phyloP scores from a whole-genome alignment of 2,113 vertebrate species.

The Misgurnus mizolepis region DNA sequence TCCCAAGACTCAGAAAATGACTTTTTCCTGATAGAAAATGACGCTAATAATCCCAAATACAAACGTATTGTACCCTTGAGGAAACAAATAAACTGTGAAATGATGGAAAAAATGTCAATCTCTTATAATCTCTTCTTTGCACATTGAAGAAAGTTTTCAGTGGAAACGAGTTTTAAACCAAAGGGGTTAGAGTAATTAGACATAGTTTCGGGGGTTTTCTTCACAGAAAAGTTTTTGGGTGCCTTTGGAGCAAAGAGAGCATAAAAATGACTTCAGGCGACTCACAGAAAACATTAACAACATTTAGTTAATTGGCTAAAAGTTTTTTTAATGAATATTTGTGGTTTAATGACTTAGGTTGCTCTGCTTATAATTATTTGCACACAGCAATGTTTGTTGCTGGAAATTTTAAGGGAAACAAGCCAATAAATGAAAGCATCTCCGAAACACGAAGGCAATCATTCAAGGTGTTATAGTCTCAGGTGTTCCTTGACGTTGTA shows the following conservation, averaged over 20 bases:
- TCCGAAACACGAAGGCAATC: too few species aligned
- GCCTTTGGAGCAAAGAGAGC: slow-evolving; percentile 1
- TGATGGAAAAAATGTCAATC: slow-evolving; percentile 51
- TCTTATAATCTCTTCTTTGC: slow-evolving; percentile 47
- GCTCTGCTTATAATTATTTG: slow-evolving; percentile 4
- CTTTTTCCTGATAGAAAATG: slow-evolving; percentile 19
- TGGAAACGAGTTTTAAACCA: slow-evolving; percentile 15
- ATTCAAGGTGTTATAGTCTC: too few species aligned
- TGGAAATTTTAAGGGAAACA: too few species aligned
- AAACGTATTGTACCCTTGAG: slow-evolving; percentile 49
- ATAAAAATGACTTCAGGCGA: slow-evolving; percentile 12
- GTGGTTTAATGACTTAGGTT: slow-evolving; percentile 24
- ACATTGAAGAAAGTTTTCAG: slow-evolving; percentile 41
- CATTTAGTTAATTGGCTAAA: neutral
- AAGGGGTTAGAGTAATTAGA: slow-evolving; percentile 40
- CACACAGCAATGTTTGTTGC: neutral
- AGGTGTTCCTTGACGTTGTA: too few species aligned
- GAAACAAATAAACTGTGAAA: slow-evolving; percentile 49
- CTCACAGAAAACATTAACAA: neutral
- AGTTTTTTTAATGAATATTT: too few species aligned
- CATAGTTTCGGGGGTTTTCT: slow-evolving; percentile 16
- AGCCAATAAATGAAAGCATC: too few species aligned
- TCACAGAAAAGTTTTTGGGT: neutral
- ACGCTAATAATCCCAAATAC: slow-evolving; percentile 35
- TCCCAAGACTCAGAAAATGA: slow-evolving; percentile 29